Evolutionary conservation across 1,140 invertebrate species (phyloP).

Genomic region (Cataglyphis hispanica): DNA sequence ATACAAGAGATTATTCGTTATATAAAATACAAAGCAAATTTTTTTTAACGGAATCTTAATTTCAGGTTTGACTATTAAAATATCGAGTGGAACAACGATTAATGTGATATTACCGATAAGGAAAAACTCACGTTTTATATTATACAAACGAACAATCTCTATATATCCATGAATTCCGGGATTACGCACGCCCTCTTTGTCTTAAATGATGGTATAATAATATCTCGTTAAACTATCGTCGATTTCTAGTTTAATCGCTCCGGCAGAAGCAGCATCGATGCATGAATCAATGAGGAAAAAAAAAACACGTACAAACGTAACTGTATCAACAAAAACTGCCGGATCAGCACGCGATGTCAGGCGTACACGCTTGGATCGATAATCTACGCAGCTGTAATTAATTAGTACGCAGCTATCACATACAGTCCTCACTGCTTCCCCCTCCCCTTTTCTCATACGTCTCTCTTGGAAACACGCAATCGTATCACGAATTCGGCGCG

Average conservation of each 20-base stretch:
- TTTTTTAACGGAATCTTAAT: background rate
- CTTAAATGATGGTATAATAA: conserved; percentile 18
- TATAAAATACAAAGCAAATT: background rate
- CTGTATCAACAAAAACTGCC: conserved; percentile 46
- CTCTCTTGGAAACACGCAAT: conserved; percentile 36
- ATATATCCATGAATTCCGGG: background rate
- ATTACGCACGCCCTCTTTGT: background rate
- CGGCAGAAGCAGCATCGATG: conserved; percentile 32
- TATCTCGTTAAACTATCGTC: conserved; percentile 23
- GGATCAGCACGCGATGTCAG: conserved; percentile 40
- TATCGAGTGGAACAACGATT: background rate
- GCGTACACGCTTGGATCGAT: conserved; percentile 31
- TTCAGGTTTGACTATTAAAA: background rate
- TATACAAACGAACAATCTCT: background rate
- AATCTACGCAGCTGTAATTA: conserved; percentile 58
- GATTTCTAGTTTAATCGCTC: conserved; percentile 4
- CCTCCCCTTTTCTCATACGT: background rate
- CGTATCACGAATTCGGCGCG: conserved; percentile 53
- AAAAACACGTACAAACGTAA: conserved; percentile 50
- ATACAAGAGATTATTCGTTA: background rate
- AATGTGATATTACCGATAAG: background rate
- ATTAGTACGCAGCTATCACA: conserved; percentile 53
- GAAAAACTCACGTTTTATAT: background rate
- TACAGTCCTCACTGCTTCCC: background rate
- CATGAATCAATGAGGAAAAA: conserved; percentile 17